These are phyloP conservation scores for Athalia circularis DNA, from an alignment of 2,888 invertebrate genomes.

Conservation along the genomic window DNA sequence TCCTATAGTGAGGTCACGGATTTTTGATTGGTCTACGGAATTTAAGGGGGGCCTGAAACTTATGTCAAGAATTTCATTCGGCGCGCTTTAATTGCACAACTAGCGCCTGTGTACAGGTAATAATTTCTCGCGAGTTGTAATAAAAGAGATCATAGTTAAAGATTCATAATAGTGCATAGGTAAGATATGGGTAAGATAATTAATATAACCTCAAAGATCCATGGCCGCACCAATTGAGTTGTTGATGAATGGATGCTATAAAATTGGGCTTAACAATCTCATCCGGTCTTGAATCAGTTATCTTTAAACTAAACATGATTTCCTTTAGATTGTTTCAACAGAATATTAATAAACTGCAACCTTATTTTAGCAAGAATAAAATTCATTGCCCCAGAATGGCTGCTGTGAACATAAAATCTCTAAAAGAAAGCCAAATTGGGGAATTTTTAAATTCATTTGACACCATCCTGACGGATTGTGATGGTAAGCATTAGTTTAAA, in stretches of 20 bases:
- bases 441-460: conserved; percentile 75
- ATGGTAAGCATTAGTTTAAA: conserved; percentile 72
- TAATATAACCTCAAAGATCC: too few relatives aligned
- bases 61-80: too few relatives aligned
- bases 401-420: conserved; percentile 54
- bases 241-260: conserved; percentile 2
- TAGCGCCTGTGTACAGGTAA: too few relatives aligned
- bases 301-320: neutral
- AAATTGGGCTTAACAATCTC: neutral
- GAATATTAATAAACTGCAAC: neutral
- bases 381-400: conserved; percentile 50
- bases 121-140: too few relatives aligned
- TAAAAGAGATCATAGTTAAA: too few relatives aligned
- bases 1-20: too few relatives aligned
- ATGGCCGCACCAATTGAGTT: neutral
- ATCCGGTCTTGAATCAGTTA: neutral
- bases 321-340: conserved; percentile 3
- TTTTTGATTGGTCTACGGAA: too few relatives aligned
- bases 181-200: too few relatives aligned
- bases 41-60: too few relatives aligned
- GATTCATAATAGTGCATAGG: too few relatives aligned
- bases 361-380: neutral
- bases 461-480: conserved; percentile 78
- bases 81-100: too few relatives aligned
- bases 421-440: conserved; percentile 59